These are phyloP conservation scores for Acanthurus tractus DNA, from an alignment of 2,797 vertebrate species.

Conservation along the genomic window DNA sequence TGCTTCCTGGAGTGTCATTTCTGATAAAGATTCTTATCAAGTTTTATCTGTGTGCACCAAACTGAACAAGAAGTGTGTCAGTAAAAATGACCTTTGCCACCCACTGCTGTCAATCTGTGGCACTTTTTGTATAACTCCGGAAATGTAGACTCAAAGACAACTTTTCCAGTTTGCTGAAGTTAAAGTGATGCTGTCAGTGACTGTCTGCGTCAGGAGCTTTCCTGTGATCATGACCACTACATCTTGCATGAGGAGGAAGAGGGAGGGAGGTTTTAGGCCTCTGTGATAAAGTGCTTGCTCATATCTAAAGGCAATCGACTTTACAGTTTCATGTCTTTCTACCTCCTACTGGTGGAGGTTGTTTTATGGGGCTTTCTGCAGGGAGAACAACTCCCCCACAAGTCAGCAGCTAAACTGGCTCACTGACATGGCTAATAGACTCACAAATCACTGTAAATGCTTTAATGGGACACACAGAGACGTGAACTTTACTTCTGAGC, in stretches of 20 bases:
- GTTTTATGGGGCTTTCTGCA: constrained; percentile 56
- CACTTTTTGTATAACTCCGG: background rate
- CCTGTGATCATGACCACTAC: constrained; percentile 12
- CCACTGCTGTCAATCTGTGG: background rate
- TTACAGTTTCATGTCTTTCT: constrained; percentile 57
- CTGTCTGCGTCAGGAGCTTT: constrained; percentile 19
- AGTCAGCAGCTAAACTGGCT: constrained; percentile 48
- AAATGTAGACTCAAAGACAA: background rate
- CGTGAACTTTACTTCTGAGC: constrained; percentile 50
- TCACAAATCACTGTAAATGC: constrained; percentile 48
- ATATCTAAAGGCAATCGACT: constrained; percentile 34
- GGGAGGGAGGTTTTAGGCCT: background rate
- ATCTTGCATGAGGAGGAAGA: constrained; percentile 19
- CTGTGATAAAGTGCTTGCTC: constrained; percentile 28
- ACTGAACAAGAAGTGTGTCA: background rate
- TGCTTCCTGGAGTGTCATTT: constrained; percentile 77
- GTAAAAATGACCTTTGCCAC: background rate
- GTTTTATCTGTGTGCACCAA: constrained; percentile 15
- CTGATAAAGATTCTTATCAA: constrained; percentile 71
- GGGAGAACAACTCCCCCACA: constrained; percentile 42
- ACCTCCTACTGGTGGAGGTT: constrained; percentile 47
- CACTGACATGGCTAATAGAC: constrained; percentile 34
- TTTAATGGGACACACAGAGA: constrained; percentile 44
- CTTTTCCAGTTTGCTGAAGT: background rate
- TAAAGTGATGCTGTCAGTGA: constrained; percentile 20